Evolutionary conservation across 2,888 invertebrate species (phyloP).

Genomic region (Athripsodes cinereus): DNA sequence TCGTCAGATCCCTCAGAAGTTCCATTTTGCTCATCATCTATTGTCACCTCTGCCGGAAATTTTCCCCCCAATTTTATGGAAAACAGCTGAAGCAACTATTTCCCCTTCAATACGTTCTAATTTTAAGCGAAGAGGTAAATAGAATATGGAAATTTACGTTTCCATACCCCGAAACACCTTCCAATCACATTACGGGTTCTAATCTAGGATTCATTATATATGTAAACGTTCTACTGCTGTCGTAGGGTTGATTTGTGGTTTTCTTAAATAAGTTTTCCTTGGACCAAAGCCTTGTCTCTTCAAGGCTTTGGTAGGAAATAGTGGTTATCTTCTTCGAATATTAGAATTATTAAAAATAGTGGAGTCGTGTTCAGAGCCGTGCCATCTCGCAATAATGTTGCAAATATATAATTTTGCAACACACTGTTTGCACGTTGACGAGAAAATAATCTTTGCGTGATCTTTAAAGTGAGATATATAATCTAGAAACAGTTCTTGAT

Average conservation of each 20-base stretch:
- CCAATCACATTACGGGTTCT: constrained; percentile 21
- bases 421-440: not conserved
- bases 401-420: not conserved
- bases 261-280: not conserved
- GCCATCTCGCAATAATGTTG: constrained; percentile 5
- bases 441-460: constrained; percentile 21
- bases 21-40: not conserved
- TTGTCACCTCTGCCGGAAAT: not conserved
- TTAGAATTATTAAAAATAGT: constrained; percentile 1
- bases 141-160: constrained; percentile 18
- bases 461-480: constrained; percentile 11
- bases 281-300: not conserved
- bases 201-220: constrained; percentile 17
- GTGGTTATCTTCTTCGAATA: not conserved
- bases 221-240: not conserved
- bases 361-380: constrained; percentile 1
- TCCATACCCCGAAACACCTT: constrained; percentile 26
- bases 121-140: not conserved
- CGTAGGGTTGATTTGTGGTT: not conserved
- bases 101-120: not conserved
- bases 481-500: constrained; percentile 8
- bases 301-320: not conserved
- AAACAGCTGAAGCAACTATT: constrained; percentile 3
- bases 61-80: constrained; percentile 1
- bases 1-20: not conserved